Evolutionary conservation across 2,113 vertebrate species (phyloP).

Genomic region (Lampris incognitus): DNA sequence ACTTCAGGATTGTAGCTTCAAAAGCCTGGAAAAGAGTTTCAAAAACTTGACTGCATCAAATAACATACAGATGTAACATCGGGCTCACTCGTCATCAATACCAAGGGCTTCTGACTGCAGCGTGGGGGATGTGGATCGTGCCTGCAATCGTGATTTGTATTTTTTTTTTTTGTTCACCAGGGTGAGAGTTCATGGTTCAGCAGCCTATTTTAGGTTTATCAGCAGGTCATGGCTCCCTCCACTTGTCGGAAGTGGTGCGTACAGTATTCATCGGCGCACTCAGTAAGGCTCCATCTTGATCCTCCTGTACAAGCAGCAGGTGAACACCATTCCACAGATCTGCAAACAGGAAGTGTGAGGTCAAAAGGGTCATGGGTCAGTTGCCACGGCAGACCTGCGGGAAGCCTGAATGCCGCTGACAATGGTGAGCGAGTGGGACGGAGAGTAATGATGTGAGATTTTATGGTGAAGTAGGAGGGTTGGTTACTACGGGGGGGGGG

Average conservation of each 20-base stretch:
- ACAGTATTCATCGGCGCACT: constrained; percentile 6
- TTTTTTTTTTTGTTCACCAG: background rate
- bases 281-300: constrained; percentile 83
- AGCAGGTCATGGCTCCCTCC: constrained; percentile 26
- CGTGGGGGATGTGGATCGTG: background rate
- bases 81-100: background rate
- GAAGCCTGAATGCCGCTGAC: constrained; percentile 18
- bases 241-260: constrained; percentile 10
- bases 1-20: too few relatives aligned
- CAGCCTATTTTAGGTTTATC: constrained; percentile 14
- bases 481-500: constrained; percentile 54
- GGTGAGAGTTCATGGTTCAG: constrained; percentile 26
- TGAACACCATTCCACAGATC: constrained; percentile 87
- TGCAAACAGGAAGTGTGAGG: constrained; percentile 70
- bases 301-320: constrained; percentile 84
- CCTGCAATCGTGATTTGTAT: background rate
- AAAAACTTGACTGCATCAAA: background rate
- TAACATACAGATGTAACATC: background rate
- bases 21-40: too few relatives aligned
- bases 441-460: constrained; percentile 31
- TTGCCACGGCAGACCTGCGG: constrained; percentile 19
- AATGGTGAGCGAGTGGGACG: constrained; percentile 18
- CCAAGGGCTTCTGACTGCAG: constrained; percentile 4
- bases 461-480: constrained; percentile 8
- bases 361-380: constrained; percentile 35